Base-by-base conservation (phyloP, 2,113 vertebrate species). In the Nyctibius bracteatus region DNA sequence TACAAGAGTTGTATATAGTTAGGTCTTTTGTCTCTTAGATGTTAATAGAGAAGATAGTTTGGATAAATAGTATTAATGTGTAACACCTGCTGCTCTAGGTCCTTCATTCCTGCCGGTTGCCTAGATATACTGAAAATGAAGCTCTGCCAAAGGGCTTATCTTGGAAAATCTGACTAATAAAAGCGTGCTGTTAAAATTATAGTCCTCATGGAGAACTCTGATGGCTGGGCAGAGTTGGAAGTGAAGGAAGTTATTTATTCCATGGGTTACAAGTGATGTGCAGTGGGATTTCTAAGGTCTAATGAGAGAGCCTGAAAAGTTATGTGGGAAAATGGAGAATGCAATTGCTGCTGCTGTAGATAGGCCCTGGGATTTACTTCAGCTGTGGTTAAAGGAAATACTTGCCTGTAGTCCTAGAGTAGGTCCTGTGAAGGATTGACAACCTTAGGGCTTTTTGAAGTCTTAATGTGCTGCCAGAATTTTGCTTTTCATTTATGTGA, bases 241-340 rank as follows among this genome's bases (percentile, higher is more conserved):
- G 57, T 28, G 65, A 71, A 78, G 61, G 49, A 66, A 73, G 46
- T 30, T 83, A 35, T 52, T 85, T 85, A 55, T 90, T 90, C 62
- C 16, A 1, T 72, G 63, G 88, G 43, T 88, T 92, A 66, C 39
- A 66, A 80, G 82, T 86, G 79, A 66, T 70, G 82, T 90, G 71
- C 67, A 77, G n/a, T 62, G 88, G 93, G 82, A 88, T 51, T 70
- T 96, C 71, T 88, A 79, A 37, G 51, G n/a, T 81, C 55, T 96
- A 82, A 92, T 86, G 85, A 93, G 92, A 31, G 70, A 58, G 37
- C 59, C 85, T 94, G 74, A 20, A 27, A 92, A 93, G 55, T 71
- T 86, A 11, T 3, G 30, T 70, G 85, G 92, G 93, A 80, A 87
- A 90, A 91, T 82, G 74, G 51, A 63, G 93, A 86, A 81, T 55